Base-by-base conservation (phyloP, 2,113 vertebrate genomes). In the Cepphus grylle region DNA sequence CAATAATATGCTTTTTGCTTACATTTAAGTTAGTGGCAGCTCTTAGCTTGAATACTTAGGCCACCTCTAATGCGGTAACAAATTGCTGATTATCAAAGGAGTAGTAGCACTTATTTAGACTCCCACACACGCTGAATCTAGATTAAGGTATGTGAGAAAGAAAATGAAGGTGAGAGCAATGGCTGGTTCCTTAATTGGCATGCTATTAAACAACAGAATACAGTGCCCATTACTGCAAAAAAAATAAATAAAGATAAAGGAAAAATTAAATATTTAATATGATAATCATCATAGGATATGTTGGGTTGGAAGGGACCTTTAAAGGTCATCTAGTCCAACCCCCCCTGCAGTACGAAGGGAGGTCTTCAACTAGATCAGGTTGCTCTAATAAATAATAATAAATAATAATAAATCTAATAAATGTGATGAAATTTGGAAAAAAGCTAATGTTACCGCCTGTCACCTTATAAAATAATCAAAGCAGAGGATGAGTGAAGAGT, bases 61-160 rank as follows among this genome's bases (percentile, higher is more conserved):
- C 90, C 42, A 82, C 49, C n/a, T 50, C 45, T 84, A 84, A 79
- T 79, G 66, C 13, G 4, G 55, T 70, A 86, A 81, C 62, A 96
- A 95, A 94, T 90, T 76, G 81, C 74, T 79, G 61, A 93, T 94
- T 96, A 67, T 80, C 72, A 77, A 74, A 76, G 74, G 42, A 91
- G 47, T 43, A 43, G 65, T 36, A 85, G 49, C 83, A 84, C 29
- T 86, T 72, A 85, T 38, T 83, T 89, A 86, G 78, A 56, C 88
- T 92, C 69, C 12, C 12, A 15, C 63, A 65, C 7, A 40, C 16
- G 13, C 45, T 61, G 77, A 88, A 83, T 82, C 86, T 70, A 86
- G 81, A 88, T 87, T 94, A 89, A 94, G 59, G 55, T 71, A 83
- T 25, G 43, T 43, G 36, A 71, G 86, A 83, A 80, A 92, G 88